A percentile compares a stretch with the other conserved stretches of the same genome.
Evolutionary conservation across 2,888 invertebrate genomes (phyloP).

Genomic region (Acleris sparsana): DNA sequence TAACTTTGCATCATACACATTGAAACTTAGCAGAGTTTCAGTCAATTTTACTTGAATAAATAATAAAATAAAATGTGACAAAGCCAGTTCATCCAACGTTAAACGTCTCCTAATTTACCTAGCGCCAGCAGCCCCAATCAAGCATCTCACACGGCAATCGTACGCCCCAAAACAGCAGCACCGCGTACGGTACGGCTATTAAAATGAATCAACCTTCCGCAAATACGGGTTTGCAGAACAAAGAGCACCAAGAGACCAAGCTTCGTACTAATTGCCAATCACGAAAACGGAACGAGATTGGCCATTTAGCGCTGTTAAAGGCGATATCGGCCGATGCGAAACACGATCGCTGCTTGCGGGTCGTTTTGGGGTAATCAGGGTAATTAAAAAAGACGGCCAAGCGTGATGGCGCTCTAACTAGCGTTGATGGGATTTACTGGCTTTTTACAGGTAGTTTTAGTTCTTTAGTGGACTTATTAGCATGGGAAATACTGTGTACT

Average conservation of each 20-base stretch:
- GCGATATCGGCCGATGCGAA: slow-evolving; percentile 28
- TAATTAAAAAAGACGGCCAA: slow-evolving; percentile 29
- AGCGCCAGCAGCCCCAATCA: too few relatives aligned
- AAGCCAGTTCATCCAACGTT: too few relatives aligned
- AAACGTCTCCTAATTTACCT: too few relatives aligned
- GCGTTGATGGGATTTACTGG: neutral
- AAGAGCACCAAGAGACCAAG: slow-evolving; percentile 32
- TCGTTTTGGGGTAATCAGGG: slow-evolving; percentile 33
- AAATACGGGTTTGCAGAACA: slow-evolving; percentile 31
- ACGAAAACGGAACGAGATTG: slow-evolving; percentile 30
- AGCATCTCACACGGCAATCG: slow-evolving; percentile 2
- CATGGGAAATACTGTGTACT: too few relatives aligned
- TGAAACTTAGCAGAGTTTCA: too few relatives aligned
- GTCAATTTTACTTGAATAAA: too few relatives aligned
- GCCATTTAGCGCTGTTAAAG: slow-evolving; percentile 37
- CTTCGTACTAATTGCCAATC: slow-evolving; percentile 37
- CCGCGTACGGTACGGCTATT: slow-evolving; percentile 6
- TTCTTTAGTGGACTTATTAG: too few relatives aligned
- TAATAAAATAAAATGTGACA: too few relatives aligned
- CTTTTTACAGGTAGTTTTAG: neutral
- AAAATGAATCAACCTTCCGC: slow-evolving; percentile 22
- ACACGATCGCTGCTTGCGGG: slow-evolving; percentile 28
- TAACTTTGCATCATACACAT: too few relatives aligned
- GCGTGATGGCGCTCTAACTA: slow-evolving; percentile 9
- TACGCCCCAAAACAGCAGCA: slow-evolving; percentile 4